A percentile compares a stretch with the other conserved stretches of the same genome.
These are phyloP conservation scores for Epizoanthus fatuus DNA, from an alignment of 92 coral and sea anemone genomes.

Conservation along the genomic window DNA sequence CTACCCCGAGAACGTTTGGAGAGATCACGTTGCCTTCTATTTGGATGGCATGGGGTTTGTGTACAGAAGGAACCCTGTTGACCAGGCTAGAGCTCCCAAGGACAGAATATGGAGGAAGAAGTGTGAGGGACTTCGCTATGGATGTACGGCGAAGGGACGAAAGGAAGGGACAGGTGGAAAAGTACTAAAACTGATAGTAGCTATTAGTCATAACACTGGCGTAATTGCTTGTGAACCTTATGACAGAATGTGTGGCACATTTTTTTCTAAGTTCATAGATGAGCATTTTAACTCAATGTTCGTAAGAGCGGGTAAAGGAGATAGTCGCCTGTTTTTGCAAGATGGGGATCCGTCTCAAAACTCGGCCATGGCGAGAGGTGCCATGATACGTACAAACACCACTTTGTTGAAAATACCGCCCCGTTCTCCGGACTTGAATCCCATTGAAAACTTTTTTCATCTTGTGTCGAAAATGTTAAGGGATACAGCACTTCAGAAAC, in stretches of 20 bases:
- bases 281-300: constrained; percentile 33
- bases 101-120: constrained; percentile 34
- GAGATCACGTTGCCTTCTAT: constrained; percentile 39
- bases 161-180: constrained; percentile 48
- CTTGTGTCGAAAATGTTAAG: too few relatives aligned
- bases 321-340: constrained; percentile 34
- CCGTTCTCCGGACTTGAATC: neutral
- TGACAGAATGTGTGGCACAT: constrained; percentile 22
- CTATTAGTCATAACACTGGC: constrained; percentile 13
- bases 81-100: constrained; percentile 51
- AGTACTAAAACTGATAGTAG: constrained; percentile 31
- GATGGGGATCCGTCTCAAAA: constrained; percentile 65
- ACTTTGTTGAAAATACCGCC: neutral
- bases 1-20: constrained; percentile 49
- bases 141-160: constrained; percentile 43
- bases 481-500: too few relatives aligned
- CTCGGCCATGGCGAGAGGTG: constrained; percentile 23
- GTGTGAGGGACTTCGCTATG: constrained; percentile 31
- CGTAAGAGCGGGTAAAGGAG: constrained; percentile 31
- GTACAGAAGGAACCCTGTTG: constrained; percentile 33
- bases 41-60: constrained; percentile 39
- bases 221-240: constrained; percentile 32
- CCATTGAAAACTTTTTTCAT: neutral
- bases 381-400: neutral
- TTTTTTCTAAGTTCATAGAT: constrained; percentile 47